A percentile compares a stretch with the other conserved stretches of the same genome.
Evolutionary conservation across 2,797 vertebrate genomes (phyloP).

Genomic region (Hydrophis major): DNA sequence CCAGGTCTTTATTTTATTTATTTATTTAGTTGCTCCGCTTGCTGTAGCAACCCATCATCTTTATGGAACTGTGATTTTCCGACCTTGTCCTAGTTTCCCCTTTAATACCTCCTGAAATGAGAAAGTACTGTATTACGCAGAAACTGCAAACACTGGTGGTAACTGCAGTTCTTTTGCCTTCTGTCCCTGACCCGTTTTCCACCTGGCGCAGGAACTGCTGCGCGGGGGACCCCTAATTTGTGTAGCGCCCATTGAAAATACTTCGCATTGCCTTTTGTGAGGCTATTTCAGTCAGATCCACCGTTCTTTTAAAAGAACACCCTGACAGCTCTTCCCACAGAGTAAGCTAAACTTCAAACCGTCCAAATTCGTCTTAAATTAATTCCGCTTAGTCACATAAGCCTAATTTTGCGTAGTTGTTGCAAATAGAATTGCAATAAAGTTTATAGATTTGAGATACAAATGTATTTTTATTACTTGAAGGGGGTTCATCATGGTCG

Average conservation of each 20-base stretch:
- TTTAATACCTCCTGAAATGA: neutral
- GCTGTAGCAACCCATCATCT: neutral
- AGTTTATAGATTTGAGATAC: neutral
- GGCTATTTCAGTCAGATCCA: conserved; percentile 26
- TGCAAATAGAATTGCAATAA: neutral
- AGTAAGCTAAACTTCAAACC: neutral
- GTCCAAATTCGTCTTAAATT: neutral
- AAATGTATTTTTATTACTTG: neutral
- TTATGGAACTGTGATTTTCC: conserved; percentile 16
- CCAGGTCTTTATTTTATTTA: neutral
- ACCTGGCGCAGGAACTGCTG: neutral
- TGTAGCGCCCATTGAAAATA: neutral
- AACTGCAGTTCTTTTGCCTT: neutral
- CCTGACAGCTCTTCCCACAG: neutral
- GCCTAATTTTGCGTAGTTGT: neutral
- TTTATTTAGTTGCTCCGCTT: neutral
- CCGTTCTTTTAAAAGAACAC: neutral
- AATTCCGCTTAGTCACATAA: neutral
- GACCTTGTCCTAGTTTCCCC: neutral
- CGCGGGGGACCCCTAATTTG: neutral
- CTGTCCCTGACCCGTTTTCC: neutral
- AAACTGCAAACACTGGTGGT: neutral
- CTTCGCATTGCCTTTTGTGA: conserved; percentile 24
- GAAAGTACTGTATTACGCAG: neutral
- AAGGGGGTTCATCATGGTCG: neutral